Percentiles rank a stretch among this genome's conserved stretches.
phyloP scores from a whole-genome alignment of 2,113 vertebrate species.

The Cervus canadensis region DNA sequence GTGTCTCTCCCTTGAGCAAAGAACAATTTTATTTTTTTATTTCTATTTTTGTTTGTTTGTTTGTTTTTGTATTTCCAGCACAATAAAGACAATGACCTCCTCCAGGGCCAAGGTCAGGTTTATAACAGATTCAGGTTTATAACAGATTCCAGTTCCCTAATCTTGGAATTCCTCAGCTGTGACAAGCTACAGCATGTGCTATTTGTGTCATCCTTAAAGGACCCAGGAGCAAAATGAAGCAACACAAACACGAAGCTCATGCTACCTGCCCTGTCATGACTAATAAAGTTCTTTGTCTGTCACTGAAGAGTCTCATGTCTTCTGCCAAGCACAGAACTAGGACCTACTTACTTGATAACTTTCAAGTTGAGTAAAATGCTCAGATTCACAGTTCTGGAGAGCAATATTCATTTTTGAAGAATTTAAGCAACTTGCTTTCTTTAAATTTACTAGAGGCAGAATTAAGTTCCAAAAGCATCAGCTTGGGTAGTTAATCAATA shows the following conservation, averaged over 20 bases:
- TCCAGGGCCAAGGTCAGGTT: background rate
- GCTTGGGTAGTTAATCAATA: background rate
- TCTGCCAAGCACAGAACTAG: background rate
- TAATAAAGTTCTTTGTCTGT: background rate
- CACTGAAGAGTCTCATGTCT: background rate
- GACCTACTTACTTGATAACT: background rate
- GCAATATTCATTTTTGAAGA: background rate
- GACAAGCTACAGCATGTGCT: background rate
- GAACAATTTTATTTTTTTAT: background rate
- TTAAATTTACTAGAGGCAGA: background rate
- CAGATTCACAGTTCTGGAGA: background rate
- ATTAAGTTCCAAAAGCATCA: background rate
- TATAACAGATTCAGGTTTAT: background rate
- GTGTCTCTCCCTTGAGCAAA: background rate
- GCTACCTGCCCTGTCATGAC: no score
- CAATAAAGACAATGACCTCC: background rate
- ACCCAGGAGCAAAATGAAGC: fast-evolving
- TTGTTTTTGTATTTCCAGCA: background rate
- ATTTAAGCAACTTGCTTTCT: background rate
- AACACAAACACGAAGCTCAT: background rate
- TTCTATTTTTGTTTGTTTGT: background rate
- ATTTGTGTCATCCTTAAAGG: background rate
- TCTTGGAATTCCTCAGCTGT: background rate
- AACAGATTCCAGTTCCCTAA: background rate
- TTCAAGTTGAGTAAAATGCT: background rate